These are phyloP conservation scores for Piprites chloris DNA, from an alignment of 2,113 vertebrate genomes.

Conservation along the genomic window DNA sequence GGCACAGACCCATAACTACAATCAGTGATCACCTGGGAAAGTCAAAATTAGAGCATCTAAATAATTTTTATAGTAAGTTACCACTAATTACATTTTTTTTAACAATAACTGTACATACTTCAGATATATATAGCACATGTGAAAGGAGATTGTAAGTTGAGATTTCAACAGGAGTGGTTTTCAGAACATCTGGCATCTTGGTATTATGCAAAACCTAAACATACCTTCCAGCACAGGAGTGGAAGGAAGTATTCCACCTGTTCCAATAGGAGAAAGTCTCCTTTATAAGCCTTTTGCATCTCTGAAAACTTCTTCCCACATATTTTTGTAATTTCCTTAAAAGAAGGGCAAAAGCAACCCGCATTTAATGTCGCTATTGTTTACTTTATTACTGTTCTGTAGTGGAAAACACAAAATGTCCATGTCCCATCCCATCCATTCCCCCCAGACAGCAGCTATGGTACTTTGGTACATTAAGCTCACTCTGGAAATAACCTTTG, in stretches of 20 bases:
- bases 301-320: background rate
- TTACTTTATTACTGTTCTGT: background rate
- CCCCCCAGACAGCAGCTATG: fast-evolving
- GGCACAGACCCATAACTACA: background rate
- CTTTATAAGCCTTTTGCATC: background rate
- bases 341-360: background rate
- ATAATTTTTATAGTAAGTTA: background rate
- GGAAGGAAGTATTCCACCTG: background rate
- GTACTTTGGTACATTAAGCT: background rate
- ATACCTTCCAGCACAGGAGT: background rate
- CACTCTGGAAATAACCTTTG: background rate
- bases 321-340: background rate
- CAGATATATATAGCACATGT: background rate
- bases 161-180: background rate
- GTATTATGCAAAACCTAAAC: background rate
- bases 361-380: background rate
- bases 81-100: background rate
- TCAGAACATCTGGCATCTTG: background rate
- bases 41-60: background rate
- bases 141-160: background rate
- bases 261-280: background rate
- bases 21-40: background rate
- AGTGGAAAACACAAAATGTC: background rate
- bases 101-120: background rate
- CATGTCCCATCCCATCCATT: too few species aligned